phyloP scores from a whole-genome alignment of 2,888 invertebrate genomes.

The Eristalis arbustorum region DNA sequence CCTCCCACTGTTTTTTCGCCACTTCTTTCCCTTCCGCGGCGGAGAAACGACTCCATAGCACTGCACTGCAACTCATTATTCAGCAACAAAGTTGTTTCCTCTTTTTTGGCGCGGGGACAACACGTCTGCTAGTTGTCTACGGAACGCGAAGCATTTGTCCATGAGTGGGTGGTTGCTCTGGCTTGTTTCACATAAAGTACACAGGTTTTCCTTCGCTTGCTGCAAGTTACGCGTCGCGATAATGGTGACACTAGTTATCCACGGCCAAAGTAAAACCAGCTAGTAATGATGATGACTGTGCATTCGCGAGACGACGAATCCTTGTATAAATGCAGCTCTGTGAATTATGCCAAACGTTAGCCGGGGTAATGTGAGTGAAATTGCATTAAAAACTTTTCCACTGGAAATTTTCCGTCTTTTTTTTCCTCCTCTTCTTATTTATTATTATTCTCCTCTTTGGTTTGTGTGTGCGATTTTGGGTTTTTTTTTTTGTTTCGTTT shows the following conservation, averaged over 20 bases:
- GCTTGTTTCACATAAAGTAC: constrained; percentile 27
- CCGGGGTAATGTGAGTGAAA: constrained; percentile 68
- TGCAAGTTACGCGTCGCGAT: constrained; percentile 60
- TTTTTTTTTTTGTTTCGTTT: constrained; percentile 19
- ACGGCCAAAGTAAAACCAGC: constrained; percentile 26
- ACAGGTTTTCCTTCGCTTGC: constrained; percentile 30
- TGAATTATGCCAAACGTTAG: constrained; percentile 70
- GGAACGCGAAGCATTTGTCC: constrained; percentile 44
- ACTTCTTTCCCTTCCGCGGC: constrained; percentile 4
- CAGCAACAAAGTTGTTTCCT: constrained; percentile 53
- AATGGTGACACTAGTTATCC: constrained; percentile 70
- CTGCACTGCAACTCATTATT: constrained; percentile 68
- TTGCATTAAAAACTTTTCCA: constrained; percentile 70
- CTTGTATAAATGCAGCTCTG: constrained; percentile 18
- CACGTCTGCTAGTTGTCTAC: constrained; percentile 69
- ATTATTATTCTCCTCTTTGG: not conserved
- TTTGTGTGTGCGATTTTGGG: constrained; percentile 5
- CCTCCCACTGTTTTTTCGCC: constrained; percentile 14
- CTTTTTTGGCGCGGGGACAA: constrained; percentile 19
- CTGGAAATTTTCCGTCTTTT: constrained; percentile 55
- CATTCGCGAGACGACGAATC: constrained; percentile 44
- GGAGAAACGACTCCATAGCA: constrained; percentile 59
- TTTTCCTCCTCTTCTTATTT: constrained; percentile 21
- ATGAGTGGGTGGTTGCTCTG: constrained; percentile 13
- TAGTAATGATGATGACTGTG: constrained; percentile 70